phyloP scores from a whole-genome alignment of 2,888 invertebrate species.

The Meteorus colon region DNA sequence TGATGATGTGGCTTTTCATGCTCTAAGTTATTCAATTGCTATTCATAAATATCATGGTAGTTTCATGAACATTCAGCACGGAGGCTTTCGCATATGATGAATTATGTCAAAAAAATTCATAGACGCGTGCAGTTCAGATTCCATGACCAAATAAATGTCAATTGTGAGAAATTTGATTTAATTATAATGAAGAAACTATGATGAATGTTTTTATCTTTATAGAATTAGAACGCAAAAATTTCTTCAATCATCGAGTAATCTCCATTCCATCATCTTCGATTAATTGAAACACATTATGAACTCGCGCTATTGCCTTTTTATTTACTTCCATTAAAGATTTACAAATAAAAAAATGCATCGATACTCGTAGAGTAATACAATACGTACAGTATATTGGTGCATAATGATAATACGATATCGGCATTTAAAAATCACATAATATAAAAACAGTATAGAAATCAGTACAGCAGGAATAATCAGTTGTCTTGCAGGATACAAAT shows the following conservation, averaged over 20 bases:
- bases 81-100: too few relatives aligned
- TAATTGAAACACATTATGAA: not conserved
- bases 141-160: too few relatives aligned
- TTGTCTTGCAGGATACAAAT: slow-evolving; percentile 52
- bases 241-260: not conserved
- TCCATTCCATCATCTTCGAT: not conserved
- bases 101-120: too few relatives aligned
- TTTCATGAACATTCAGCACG: too few relatives aligned
- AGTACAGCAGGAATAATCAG: slow-evolving; percentile 58
- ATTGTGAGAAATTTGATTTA: too few relatives aligned
- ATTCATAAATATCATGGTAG: too few relatives aligned
- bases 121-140: too few relatives aligned
- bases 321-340: not conserved
- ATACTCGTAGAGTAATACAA: slow-evolving; percentile 3
- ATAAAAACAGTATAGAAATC: slow-evolving; percentile 66
- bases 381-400: slow-evolving; percentile 12
- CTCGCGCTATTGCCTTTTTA: not conserved
- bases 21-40: too few relatives aligned
- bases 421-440: slow-evolving; percentile 39
- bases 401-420: slow-evolving; percentile 20
- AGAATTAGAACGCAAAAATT: not conserved
- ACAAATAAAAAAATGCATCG: slow-evolving; percentile 5
- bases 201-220: too few relatives aligned
- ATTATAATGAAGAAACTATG: too few relatives aligned
- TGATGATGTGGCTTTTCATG: too few relatives aligned